These are phyloP conservation scores for Smutsia gigantea DNA, from an alignment of 2,797 vertebrate genomes.

Conservation along the genomic window DNA sequence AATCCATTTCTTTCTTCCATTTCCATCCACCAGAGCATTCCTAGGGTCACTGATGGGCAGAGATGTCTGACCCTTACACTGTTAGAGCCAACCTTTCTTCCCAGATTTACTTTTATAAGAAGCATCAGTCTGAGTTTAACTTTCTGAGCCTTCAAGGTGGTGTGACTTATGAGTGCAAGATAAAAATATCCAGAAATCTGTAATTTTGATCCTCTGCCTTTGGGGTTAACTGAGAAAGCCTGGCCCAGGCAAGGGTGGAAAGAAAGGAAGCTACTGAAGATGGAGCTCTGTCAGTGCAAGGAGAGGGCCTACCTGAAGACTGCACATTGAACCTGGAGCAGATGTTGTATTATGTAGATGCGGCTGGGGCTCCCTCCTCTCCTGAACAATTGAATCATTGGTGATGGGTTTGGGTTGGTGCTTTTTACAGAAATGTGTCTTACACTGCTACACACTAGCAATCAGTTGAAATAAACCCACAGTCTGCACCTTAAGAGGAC, in stretches of 20 bases:
- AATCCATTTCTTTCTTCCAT: not conserved
- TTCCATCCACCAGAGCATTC: not conserved
- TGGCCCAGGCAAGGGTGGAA: not conserved
- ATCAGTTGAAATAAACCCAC: slow-evolving; percentile 60
- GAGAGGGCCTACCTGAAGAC: not conserved
- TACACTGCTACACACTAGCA: not conserved
- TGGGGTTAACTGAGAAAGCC: not conserved
- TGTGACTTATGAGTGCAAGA: not conserved
- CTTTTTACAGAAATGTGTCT: not conserved
- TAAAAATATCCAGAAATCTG: not conserved
- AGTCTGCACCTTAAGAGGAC: not conserved
- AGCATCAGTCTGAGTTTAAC: not conserved
- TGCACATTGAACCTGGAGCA: not conserved
- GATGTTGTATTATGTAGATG: rapidly evolving
- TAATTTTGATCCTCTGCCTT: not conserved
- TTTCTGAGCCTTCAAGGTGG: not conserved
- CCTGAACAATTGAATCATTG: not conserved
- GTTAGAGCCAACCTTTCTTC: not conserved
- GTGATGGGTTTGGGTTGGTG: not conserved
- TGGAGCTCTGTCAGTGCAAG: not conserved
- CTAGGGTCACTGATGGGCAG: not conserved
- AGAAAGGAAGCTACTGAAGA: not conserved
- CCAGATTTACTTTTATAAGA: not conserved
- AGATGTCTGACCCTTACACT: not conserved
- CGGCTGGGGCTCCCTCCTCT: not conserved